Evolutionary conservation across 2,113 vertebrate genomes (phyloP).

Genomic region (Crotalus helleri): DNA sequence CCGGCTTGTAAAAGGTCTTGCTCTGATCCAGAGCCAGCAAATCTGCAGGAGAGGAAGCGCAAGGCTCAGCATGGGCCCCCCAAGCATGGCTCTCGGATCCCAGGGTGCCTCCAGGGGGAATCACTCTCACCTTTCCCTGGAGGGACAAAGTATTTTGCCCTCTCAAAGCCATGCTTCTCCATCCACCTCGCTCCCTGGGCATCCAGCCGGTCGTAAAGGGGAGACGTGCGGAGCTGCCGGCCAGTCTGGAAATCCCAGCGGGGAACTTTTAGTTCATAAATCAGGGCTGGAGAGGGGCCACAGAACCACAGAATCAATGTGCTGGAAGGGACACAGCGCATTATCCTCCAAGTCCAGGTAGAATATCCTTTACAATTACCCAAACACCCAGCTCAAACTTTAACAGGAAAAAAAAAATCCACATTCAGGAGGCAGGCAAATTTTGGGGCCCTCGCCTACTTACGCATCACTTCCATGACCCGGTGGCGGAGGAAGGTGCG

Average conservation of each 20-base stretch:
- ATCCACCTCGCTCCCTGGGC: constrained; percentile 96
- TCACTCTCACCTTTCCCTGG: constrained; percentile 80
- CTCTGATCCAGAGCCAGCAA: constrained; percentile 91
- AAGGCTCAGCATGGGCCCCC: background rate
- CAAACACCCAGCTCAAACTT: background rate
- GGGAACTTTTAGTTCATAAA: constrained; percentile 93
- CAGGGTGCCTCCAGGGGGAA: background rate
- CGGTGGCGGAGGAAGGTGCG: constrained; percentile 94
- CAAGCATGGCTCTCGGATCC: rapidly evolving
- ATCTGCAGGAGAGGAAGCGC: constrained; percentile 66
- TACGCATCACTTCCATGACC: constrained; percentile 99
- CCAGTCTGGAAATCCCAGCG: constrained; percentile 99
- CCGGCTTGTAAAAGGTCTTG: constrained; percentile 98
- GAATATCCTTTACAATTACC: background rate
- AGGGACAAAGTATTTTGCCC: constrained; percentile 94
- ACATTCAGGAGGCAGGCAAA: background rate
- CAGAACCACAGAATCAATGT: constrained; percentile 11
- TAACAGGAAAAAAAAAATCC: background rate
- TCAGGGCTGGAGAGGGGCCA: constrained; percentile 75
- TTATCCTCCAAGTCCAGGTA: background rate
- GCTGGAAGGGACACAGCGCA: background rate
- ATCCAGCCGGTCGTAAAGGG: constrained; percentile 92
- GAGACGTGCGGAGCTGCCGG: constrained; percentile 91
- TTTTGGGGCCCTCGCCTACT: constrained; percentile 59
- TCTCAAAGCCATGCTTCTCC: constrained; percentile 98